Evolutionary conservation across 2,888 invertebrate genomes (phyloP), one percentile per base, ranked within the genome.

Genomic region (Polydesmus complanatus): DNA sequence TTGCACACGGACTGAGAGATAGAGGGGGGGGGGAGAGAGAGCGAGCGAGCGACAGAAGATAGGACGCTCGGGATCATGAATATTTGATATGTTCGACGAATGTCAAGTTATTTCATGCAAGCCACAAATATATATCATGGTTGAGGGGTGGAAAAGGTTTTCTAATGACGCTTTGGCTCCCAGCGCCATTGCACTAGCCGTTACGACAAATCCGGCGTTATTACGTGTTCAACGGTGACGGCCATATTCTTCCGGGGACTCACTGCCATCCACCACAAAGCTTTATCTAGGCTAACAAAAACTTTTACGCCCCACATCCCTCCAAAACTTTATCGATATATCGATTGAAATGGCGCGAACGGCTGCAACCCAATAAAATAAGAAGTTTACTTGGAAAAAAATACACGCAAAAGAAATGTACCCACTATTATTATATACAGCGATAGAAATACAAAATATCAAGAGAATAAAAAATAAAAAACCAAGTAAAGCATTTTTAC

Each of bases 61-160:
- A 50, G 19, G 11, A 49, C 57, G 26, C 49, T 48, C 48, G 57
- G 21, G 8, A n/a, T 50, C 50, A 49, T 57, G 57, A 57, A 57
- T 57, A 57, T 50, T 57, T 48, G 22, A 57, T 48, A n/a, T 49
- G 48, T 37, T 37, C 37, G 37, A 37, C 49, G 48, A 57, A 57
- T 57, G 57, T 49, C 57, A 5, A 57, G 49, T 22, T 57, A 57
- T 57, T 57, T 3, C 57, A 57, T 57, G 57, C 49, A 49, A 54
- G 37, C 37, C 37, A 37, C 37, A 37, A 37, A 37, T 37, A 37
- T 37, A 37, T 37, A 37, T 37, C 37, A 37, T 37, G 37, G 37
- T 37, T 37, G 37, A 14, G 14, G 37, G 14, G 37, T 37, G 14
- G 37, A 37, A 37, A 37, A 37, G 37, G 37, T 37, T 37, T n/a